phyloP scores from a whole-genome alignment of 30 jellyfish, hydroid and myxozoan genomes.

The Pelagia noctiluca region DNA sequence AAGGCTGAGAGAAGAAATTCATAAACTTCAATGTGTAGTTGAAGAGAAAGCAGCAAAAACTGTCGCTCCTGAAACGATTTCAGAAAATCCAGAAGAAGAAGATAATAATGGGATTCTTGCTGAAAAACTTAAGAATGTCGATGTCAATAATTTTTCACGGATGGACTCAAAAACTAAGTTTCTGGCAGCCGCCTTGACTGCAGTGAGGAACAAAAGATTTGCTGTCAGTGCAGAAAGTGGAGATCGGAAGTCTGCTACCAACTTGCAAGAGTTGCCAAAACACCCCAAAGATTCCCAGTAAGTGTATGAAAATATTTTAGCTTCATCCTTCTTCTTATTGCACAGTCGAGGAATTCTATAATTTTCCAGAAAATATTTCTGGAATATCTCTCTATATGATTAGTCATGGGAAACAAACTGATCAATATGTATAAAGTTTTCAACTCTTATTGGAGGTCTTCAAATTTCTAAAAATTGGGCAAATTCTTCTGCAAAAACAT shows the following conservation, averaged over 20 bases:
- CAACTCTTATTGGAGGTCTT: too few species aligned
- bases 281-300: conserved; percentile 77
- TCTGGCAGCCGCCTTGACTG: conserved; percentile 70
- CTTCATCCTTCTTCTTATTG: too few species aligned
- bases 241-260: conserved; percentile 68
- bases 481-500: too few species aligned
- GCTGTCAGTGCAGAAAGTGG: conserved; percentile 98
- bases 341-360: not conserved
- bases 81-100: conserved; percentile 38
- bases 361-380: too few species aligned
- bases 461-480: too few species aligned
- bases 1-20: conserved; percentile 75
- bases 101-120: conserved; percentile 31
- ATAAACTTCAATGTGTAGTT: conserved; percentile 77
- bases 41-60: conserved; percentile 69
- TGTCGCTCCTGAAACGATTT: conserved; percentile 23
- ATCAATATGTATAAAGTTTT: too few species aligned
- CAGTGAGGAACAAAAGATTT: conserved; percentile 78
- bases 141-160: conserved; percentile 29
- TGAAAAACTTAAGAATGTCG: conserved; percentile 22
- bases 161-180: conserved; percentile 75
- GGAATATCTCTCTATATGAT: too few species aligned
- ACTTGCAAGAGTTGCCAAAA: conserved; percentile 59
- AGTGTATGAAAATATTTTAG: not conserved
- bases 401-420: too few species aligned